Conservation (phyloP, 2,113 vertebrate species). For the Silurus glanis region DNA sequence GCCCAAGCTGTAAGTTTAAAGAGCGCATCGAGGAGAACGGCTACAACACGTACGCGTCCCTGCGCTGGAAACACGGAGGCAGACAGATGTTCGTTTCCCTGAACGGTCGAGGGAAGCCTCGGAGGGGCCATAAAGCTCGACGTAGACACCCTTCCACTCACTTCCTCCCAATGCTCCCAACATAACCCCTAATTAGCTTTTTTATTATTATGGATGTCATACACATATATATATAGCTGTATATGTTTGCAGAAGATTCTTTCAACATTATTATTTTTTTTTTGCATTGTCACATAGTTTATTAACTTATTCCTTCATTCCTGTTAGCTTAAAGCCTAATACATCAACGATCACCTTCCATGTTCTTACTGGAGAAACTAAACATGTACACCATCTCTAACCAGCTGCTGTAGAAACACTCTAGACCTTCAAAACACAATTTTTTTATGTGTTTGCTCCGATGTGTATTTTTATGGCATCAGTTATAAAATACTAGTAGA, state of each 20-base stretch:
- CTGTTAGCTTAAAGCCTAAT: conserved; percentile 56
- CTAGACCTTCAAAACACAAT: background rate
- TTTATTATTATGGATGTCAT: conserved; percentile 36
- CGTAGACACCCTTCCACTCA: conserved; percentile 86
- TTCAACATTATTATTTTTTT: conserved; percentile 29
- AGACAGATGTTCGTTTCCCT: conserved; percentile 90
- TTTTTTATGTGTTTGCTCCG: background rate
- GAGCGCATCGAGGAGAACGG: conserved; percentile 93
- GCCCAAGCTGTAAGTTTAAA: conserved; percentile 85
- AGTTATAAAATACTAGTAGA: background rate
- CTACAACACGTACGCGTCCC: conserved; percentile 89
- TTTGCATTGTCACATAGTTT: conserved; percentile 60
- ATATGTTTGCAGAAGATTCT: conserved; percentile 63
- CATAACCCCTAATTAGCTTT: conserved; percentile 65
- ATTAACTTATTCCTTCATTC: conserved; percentile 73
- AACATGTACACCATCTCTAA: conserved; percentile 30
- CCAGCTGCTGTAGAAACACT: background rate
- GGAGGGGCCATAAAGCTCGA: conserved; percentile 76
- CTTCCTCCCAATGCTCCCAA: conserved; percentile 87
- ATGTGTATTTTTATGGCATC: background rate
- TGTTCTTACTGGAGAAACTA: conserved; percentile 38
- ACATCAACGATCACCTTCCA: conserved; percentile 7
- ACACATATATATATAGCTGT: conserved; percentile 56
- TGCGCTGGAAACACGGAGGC: conserved; percentile 81
- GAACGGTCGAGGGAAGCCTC: conserved; percentile 78